Evolutionary conservation across 2,888 invertebrate species (phyloP).

Genomic region (Glaucopsyche alexis): DNA sequence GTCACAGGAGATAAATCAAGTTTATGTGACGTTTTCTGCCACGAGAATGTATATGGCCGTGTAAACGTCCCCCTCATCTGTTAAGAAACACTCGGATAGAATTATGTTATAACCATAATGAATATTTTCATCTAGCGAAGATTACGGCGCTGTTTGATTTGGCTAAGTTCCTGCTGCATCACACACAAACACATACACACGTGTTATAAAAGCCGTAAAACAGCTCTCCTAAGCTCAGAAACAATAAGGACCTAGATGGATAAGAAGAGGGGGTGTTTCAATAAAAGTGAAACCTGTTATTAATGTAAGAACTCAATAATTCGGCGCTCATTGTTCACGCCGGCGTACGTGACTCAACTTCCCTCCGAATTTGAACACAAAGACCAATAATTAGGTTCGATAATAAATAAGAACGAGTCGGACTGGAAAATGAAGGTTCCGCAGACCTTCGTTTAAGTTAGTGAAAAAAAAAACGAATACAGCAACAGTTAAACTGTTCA

Average conservation of each 20-base stretch:
- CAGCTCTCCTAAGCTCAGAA: too few species aligned
- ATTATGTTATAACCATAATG: slow-evolving; percentile 17
- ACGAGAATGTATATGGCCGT: slow-evolving; percentile 68
- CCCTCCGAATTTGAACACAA: slow-evolving; percentile 68
- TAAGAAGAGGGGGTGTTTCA: too few species aligned
- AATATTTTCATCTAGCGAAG: background rate
- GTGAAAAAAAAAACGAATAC: background rate
- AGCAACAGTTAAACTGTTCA: background rate
- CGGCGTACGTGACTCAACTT: slow-evolving; percentile 60
- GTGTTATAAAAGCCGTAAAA: too few species aligned
- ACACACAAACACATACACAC: too few species aligned
- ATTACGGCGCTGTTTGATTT: too few species aligned
- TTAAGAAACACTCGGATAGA: slow-evolving; percentile 36
- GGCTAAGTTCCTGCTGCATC: too few species aligned
- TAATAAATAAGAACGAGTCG: slow-evolving; percentile 49
- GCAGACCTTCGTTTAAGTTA: background rate
- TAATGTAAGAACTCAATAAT: slow-evolving; percentile 54
- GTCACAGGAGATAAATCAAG: slow-evolving; percentile 74
- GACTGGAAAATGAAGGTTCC: background rate
- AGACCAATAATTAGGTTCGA: slow-evolving; percentile 74
- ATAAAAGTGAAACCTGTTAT: slow-evolving; percentile 33
- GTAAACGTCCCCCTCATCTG: slow-evolving; percentile 52
- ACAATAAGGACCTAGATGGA: too few species aligned
- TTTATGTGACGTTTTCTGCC: slow-evolving; percentile 74
- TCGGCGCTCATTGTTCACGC: slow-evolving; percentile 51